Conservation (phyloP, 1,140 invertebrate genomes). For the Choristoneura fumiferana region DNA sequence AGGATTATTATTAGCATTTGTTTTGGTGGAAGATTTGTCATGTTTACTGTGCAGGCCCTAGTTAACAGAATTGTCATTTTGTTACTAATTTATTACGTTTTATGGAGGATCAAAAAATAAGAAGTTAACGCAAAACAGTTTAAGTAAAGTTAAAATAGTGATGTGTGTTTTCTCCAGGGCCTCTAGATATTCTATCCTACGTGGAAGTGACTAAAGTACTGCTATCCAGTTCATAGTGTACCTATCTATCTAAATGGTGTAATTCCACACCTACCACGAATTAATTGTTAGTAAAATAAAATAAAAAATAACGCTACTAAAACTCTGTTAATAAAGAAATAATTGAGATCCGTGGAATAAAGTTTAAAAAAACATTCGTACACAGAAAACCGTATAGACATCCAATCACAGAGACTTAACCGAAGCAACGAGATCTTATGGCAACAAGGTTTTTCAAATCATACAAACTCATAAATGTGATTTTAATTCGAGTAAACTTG, state of each 20-base stretch:
- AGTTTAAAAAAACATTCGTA: conserved; percentile 5
- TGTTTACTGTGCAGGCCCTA: conserved; percentile 1
- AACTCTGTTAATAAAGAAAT: conserved; percentile 14
- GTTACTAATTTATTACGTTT: no score
- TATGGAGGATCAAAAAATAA: no score
- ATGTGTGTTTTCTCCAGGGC: neutral
- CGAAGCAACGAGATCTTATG: neutral
- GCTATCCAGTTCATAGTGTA: neutral
- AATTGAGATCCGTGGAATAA: conserved; percentile 13
- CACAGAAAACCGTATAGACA: neutral
- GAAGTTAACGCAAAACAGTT: no score
- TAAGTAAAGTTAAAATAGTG: no score
- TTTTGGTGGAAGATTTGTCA: conserved; percentile 15
- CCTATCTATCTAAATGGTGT: neutral
- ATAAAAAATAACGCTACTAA: conserved; percentile 6
- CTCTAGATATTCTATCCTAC: neutral
- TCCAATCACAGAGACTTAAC: neutral
- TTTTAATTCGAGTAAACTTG: neutral
- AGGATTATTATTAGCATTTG: conserved; percentile 9
- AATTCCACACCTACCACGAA: neutral
- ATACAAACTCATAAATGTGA: neutral
- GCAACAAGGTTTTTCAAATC: conserved; percentile 3
- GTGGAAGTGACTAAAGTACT: neutral
- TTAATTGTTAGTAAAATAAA: conserved; percentile 1
- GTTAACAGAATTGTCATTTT: neutral